Base-by-base conservation (phyloP, 2,113 vertebrate genomes). In the Mionectes macconnelli region DNA sequence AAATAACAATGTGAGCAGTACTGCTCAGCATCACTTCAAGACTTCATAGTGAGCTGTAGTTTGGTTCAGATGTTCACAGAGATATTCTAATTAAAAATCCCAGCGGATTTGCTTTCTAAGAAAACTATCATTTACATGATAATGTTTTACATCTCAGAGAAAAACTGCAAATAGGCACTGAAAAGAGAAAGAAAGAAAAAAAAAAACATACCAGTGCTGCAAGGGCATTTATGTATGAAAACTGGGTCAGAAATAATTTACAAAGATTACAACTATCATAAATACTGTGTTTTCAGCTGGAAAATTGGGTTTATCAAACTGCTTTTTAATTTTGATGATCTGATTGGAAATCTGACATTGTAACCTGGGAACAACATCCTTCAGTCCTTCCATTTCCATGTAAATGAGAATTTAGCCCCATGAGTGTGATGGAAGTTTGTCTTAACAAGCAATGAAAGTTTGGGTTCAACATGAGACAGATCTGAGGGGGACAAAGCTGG, bases 1-100 rank as follows among this genome's bases (percentile, higher is more conserved):
- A 92, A 90, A 73, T 81, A 56, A 84, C 55, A 77, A 50, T 1
- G 9, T 25, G 56, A 93, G 22, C 40, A 35, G 35, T 3, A 17
- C 75, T 75, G 90, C 55, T 95, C 92, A 86, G 57, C 64, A 50
- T 82, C 64, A 42, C 49, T 75, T 78, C 68, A 27, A 82, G 59
- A 56, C 64, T 60, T 80, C 69, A 47, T 9, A 81, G 80, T 17
- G 25, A 35, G 63, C 72, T 75, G 39, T 45, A 39, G 79, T 52
- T 78, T 14, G 52, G 49, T 88, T 95, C 82, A 96, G 96, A 96
- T 79, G 75, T 74, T 96, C 81, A 82, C 14, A 7, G 66, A 89
- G 81, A 86, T 87, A 96, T 74, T 93, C 81, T 96, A 93, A 97
- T 97, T 96, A 93, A 90, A 91, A 92, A 90, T 73, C 94, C 90